These are phyloP conservation scores for Danionella cerebrum DNA, from an alignment of 2,113 vertebrate genomes.

Conservation along the genomic window DNA sequence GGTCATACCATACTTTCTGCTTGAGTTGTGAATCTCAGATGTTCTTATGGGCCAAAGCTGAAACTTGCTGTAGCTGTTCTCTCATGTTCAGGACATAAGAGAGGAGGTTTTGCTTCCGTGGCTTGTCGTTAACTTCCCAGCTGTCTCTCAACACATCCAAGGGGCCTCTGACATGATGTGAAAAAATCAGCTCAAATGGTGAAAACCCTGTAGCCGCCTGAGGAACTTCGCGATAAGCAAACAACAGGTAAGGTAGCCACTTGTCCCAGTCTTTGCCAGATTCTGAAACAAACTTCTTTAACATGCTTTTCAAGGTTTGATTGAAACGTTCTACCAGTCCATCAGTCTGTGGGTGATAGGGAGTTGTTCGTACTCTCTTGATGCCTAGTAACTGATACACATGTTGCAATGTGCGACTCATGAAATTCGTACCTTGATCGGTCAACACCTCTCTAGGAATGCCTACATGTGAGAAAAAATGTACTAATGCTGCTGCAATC, in stretches of 20 bases:
- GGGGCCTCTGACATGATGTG: not conserved
- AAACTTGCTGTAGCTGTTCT: not conserved
- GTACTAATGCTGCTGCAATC: no score
- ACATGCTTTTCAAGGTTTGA: not conserved
- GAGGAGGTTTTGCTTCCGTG: not conserved
- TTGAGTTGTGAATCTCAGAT: not conserved
- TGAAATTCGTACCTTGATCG: not conserved
- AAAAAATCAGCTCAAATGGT: not conserved
- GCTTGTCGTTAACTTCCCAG: not conserved
- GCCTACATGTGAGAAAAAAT: not conserved
- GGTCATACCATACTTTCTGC: not conserved
- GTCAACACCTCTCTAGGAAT: not conserved
- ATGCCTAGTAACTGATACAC: not conserved
- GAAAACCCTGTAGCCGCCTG: not conserved
- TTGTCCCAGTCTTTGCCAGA: not conserved
- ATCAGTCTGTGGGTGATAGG: not conserved
- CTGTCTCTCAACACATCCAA: not conserved
- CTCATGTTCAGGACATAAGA: not conserved
- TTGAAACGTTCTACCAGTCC: not conserved
- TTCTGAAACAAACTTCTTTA: not conserved
- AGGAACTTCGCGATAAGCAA: not conserved
- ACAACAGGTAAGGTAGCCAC: not conserved
- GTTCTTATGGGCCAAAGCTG: not conserved
- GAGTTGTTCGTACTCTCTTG: not conserved
- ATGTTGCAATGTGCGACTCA: not conserved